Conservation (phyloP, 2,797 vertebrate genomes). For the Mormyrus hasselquistii region DNA sequence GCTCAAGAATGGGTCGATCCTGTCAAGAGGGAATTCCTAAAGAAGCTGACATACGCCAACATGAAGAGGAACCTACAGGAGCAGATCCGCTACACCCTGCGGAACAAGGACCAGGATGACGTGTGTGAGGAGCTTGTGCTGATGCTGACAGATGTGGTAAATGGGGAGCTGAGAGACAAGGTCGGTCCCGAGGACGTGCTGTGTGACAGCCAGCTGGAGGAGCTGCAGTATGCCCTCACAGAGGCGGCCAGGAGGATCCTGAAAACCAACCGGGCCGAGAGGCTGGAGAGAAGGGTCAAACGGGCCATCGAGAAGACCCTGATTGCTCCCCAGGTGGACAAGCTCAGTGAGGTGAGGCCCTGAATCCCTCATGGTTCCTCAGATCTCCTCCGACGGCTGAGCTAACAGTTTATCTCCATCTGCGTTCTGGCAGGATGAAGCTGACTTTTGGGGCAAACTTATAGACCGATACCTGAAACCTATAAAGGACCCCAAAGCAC, state of each 20-base stretch:
- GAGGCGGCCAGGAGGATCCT: conserved; percentile 57
- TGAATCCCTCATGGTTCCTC: not conserved
- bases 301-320: conserved; percentile 66
- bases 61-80: conserved; percentile 67
- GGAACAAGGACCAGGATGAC: conserved; percentile 53
- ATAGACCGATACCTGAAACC: conserved; percentile 61
- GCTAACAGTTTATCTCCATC: not conserved
- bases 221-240: conserved; percentile 50
- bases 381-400: not conserved
- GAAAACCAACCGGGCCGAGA: conserved; percentile 47
- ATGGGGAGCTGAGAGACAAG: conserved; percentile 41
- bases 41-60: conserved; percentile 66
- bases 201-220: conserved; percentile 44
- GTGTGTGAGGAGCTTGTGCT: conserved; percentile 60
- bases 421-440: conserved; percentile 49
- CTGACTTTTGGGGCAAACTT: conserved; percentile 66
- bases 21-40: conserved; percentile 63
- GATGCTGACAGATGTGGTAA: conserved; percentile 59
- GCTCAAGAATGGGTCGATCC: conserved; percentile 59
- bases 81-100: conserved; percentile 60
- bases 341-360: conserved; percentile 53
- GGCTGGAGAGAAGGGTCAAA: conserved; percentile 51
- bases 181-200: conserved; percentile 62
- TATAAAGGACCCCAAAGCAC: conserved; percentile 46
- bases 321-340: conserved; percentile 55